These are phyloP conservation scores for Pherbina coryleti DNA, from an alignment of 2,888 invertebrate genomes.

Conservation along the genomic window DNA sequence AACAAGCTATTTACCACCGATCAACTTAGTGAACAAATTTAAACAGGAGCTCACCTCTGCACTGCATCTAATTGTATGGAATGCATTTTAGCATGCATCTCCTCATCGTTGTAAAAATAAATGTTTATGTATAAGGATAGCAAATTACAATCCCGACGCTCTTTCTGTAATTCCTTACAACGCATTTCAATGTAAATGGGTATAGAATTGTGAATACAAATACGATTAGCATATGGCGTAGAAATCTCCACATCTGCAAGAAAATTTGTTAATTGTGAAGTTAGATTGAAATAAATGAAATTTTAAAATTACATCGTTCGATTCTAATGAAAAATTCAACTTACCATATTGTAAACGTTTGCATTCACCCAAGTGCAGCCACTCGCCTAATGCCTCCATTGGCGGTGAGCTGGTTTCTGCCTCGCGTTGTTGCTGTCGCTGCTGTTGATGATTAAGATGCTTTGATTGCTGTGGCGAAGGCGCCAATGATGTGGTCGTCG, in stretches of 20 bases:
- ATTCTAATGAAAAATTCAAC: slow-evolving; percentile 28
- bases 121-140: slow-evolving; percentile 66
- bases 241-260: slow-evolving; percentile 62
- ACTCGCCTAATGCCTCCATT: slow-evolving; percentile 47
- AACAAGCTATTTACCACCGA: not conserved
- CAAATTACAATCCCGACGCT: slow-evolving; percentile 62
- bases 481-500: slow-evolving; percentile 35
- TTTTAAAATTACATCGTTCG: not conserved
- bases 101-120: slow-evolving; percentile 66
- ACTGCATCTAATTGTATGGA: slow-evolving; percentile 66
- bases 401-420: slow-evolving; percentile 15
- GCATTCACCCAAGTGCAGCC: slow-evolving; percentile 63
- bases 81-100: slow-evolving; percentile 60
- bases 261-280: not conserved
- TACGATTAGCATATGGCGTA: slow-evolving; percentile 62
- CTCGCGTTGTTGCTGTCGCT: slow-evolving; percentile 35
- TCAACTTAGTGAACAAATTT: too few relatives aligned
- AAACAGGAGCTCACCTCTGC: slow-evolving; percentile 56
- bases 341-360: slow-evolving; percentile 59
- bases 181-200: slow-evolving; percentile 68
- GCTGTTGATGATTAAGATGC: slow-evolving; percentile 12
- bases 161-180: slow-evolving; percentile 58
- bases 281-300: not conserved
- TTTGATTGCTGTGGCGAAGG: slow-evolving; percentile 30
- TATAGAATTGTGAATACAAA: slow-evolving; percentile 65